Evolutionary conservation across 2,888 invertebrate genomes (phyloP).

Genomic region (Congeria kusceri): DNA sequence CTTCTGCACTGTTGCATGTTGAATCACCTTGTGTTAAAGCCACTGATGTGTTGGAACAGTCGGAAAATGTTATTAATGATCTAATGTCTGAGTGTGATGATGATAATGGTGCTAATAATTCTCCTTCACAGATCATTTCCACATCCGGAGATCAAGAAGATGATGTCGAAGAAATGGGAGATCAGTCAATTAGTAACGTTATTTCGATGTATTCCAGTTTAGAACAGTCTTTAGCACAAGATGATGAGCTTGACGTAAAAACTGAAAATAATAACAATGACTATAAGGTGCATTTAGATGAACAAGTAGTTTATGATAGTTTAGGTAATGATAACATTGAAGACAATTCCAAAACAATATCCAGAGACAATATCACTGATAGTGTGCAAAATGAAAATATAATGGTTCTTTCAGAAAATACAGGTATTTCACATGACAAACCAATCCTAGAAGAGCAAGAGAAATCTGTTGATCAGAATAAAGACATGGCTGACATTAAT

Average conservation of each 20-base stretch:
- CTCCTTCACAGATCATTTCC: neutral
- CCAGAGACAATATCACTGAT: conserved; percentile 1
- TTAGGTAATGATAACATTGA: conserved; percentile 5
- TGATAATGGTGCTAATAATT: conserved; percentile 2
- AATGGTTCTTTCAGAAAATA: neutral
- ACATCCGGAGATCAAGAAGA: conserved; percentile 36
- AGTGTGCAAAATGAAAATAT: neutral
- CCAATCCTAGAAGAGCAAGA: neutral
- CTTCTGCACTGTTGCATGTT: no score
- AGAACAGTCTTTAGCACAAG: conserved; percentile 31
- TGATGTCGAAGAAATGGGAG: conserved; percentile 17
- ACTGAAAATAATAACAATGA: conserved; percentile 18
- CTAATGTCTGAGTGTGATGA: conserved; percentile 13
- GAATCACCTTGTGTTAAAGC: no score
- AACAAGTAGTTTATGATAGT: neutral
- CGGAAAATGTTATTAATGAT: conserved; percentile 21
- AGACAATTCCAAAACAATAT: neutral
- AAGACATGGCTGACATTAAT: neutral
- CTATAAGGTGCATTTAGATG: neutral
- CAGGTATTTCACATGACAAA: no score
- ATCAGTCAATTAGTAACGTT: conserved; percentile 51
- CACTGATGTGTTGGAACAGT: neutral
- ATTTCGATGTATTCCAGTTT: conserved; percentile 56
- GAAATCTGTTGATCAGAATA: neutral
- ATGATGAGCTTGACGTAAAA: neutral